Conservation (phyloP, 2,888 invertebrate species). For the Diplolepis rosae region DNA sequence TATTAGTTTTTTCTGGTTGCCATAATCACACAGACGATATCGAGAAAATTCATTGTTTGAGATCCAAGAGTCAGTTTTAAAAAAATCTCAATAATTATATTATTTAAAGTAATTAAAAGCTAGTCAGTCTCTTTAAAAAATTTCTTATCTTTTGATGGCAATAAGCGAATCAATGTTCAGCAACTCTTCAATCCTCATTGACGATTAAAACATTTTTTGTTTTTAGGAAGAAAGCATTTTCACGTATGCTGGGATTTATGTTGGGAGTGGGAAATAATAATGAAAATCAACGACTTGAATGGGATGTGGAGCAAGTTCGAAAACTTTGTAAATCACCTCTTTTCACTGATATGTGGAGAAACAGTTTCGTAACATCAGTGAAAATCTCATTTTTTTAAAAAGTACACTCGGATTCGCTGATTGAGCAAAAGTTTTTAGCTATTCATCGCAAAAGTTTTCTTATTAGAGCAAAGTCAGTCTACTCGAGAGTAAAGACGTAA, state of each 20-base stretch:
- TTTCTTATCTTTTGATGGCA: too few relatives aligned
- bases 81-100: neutral
- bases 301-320: conserved; percentile 13
- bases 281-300: conserved; percentile 27
- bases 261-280: conserved; percentile 8
- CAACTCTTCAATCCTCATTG: neutral
- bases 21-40: neutral
- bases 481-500: conserved; percentile 26
- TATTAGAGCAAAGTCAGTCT: conserved; percentile 31
- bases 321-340: conserved; percentile 30
- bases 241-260: neutral
- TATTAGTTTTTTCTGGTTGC: conserved; percentile 1
- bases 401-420: conserved; percentile 23
- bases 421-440: conserved; percentile 29
- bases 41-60: neutral
- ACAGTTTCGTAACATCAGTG: conserved; percentile 26
- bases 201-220: neutral
- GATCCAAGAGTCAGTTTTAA: neutral
- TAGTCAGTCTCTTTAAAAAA: neutral
- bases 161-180: neutral
- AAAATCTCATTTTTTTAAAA: conserved; percentile 18
- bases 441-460: conserved; percentile 26
- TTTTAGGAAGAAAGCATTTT: neutral
- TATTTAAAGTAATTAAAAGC: neutral
- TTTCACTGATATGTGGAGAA: conserved; percentile 27